Percentiles rank a stretch among this genome's conserved stretches.
Conservation (phyloP, 2,888 invertebrate genomes). For the Phyllotreta striolata region DNA sequence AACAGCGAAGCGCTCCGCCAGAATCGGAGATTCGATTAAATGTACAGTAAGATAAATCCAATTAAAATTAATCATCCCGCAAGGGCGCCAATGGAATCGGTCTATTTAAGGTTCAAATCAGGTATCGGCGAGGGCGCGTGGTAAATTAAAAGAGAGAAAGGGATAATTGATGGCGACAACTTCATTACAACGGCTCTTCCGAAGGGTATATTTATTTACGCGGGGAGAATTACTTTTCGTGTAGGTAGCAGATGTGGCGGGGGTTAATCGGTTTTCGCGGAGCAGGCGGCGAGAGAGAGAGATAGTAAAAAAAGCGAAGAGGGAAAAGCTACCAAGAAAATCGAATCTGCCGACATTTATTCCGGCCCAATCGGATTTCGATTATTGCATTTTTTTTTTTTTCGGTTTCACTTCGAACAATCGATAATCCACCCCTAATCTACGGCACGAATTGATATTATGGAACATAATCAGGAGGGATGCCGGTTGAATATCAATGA, state of each 20-base stretch:
- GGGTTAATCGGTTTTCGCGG: slow-evolving; percentile 10
- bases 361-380: no score
- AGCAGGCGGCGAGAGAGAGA: no score
- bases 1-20: no score
- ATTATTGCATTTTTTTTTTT: no score
- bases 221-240: slow-evolving; percentile 15
- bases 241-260: slow-evolving; percentile 13
- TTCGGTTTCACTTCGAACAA: no score
- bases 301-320: slow-evolving; percentile 1
- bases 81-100: no score
- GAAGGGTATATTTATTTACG: slow-evolving; percentile 22
- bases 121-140: slow-evolving; percentile 18
- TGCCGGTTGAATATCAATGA: slow-evolving; percentile 7
- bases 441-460: slow-evolving; percentile 5
- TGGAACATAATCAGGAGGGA: neutral
- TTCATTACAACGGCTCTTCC: slow-evolving; percentile 23
- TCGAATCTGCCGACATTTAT: neutral
- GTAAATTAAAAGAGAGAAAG: slow-evolving; percentile 28
- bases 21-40: no score
- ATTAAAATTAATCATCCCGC: no score
- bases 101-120: slow-evolving; percentile 16
- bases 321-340: neutral
- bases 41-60: neutral
- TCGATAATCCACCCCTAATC: slow-evolving; percentile 1
- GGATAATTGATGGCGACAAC: slow-evolving; percentile 34